Percentiles rank a stretch among this genome's conserved stretches.
Evolutionary conservation across 2,113 vertebrate genomes (phyloP).

Genomic region (Ivindomyrus marchei): DNA sequence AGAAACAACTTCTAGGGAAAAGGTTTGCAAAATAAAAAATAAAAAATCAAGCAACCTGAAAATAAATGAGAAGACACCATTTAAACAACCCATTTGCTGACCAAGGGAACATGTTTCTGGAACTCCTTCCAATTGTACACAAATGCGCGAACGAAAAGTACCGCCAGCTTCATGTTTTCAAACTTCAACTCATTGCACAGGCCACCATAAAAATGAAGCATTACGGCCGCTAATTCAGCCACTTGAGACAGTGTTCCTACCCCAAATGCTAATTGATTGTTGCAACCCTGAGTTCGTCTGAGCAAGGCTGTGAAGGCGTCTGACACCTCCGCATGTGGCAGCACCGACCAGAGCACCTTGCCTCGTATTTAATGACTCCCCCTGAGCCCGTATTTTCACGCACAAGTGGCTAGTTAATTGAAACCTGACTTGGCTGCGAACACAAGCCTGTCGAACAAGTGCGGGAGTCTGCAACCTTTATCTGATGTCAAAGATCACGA

Average conservation of each 20-base stretch:
- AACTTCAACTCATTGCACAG: neutral
- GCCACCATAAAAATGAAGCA: neutral
- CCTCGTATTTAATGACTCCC: conserved; percentile 46
- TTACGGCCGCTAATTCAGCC: neutral
- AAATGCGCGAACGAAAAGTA: neutral
- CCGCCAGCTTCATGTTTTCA: neutral
- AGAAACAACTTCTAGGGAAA: neutral
- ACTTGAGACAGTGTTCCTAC: neutral
- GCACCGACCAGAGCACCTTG: conserved; percentile 7
- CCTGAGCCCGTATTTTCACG: conserved; percentile 33
- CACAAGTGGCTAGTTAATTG: conserved; percentile 42
- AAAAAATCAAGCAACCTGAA: neutral
- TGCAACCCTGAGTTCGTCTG: neutral
- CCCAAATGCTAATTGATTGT: neutral
- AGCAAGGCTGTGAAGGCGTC: neutral
- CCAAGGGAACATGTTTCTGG: neutral
- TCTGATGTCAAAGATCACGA: neutral
- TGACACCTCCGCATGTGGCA: conserved; percentile 9
- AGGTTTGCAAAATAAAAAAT: neutral
- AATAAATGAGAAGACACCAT: neutral
- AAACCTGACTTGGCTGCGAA: conserved; percentile 32
- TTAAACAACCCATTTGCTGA: neutral
- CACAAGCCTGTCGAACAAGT: conserved; percentile 27
- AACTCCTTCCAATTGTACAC: neutral
- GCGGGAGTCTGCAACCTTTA: conserved; percentile 8